phyloP scores from a whole-genome alignment of 2,113 vertebrate genomes.

The Pachyramphus minor region DNA sequence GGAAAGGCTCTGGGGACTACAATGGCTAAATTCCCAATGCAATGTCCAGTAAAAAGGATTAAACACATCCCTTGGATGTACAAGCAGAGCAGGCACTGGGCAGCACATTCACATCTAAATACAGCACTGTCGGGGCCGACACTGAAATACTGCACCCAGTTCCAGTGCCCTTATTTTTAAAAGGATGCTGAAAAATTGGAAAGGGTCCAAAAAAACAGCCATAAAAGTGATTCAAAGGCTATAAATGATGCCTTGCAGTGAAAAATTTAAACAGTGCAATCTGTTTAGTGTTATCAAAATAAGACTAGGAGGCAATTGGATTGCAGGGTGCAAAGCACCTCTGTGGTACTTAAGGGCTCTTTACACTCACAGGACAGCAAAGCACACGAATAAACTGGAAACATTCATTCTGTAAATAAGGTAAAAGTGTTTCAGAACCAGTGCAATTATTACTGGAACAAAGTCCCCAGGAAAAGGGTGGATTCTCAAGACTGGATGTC shows the following conservation, averaged over 20 bases:
- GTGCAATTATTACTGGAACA: neutral
- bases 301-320: neutral
- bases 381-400: neutral
- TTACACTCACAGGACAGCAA: neutral
- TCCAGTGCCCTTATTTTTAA: neutral
- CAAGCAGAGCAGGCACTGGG: neutral
- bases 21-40: neutral
- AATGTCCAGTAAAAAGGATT: neutral
- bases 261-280: conserved; percentile 14
- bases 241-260: conserved; percentile 1
- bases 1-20: neutral
- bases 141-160: neutral
- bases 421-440: neutral
- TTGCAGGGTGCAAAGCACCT: neutral
- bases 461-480: conserved; percentile 51
- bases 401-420: neutral
- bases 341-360: neutral
- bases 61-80: neutral
- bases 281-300: neutral
- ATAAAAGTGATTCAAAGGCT: conserved; percentile 20
- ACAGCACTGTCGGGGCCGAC: neutral
- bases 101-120: neutral
- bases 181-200: conserved; percentile 30
- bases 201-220: neutral
- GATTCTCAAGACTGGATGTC: conserved; percentile 32